Evolutionary conservation across 2,888 invertebrate genomes (phyloP), one percentile per base, ranked within the genome.

Genomic region (Lasioglossum zephyrum): DNA sequence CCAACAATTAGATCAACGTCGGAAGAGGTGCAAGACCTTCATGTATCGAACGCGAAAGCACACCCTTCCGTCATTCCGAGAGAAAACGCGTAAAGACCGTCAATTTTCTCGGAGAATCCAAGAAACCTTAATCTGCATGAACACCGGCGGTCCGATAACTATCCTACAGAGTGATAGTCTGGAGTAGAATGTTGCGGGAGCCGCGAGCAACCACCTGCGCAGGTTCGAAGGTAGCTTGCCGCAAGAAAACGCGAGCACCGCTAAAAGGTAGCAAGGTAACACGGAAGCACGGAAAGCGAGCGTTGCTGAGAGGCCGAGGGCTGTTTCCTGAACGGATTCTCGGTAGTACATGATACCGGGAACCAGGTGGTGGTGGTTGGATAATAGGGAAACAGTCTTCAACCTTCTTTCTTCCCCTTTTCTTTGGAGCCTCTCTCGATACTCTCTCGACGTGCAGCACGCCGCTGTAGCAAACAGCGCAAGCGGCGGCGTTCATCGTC

Each of bases 321-420:
- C 75, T 84, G 84, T 73, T 91, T 91, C 90, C 85, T 90, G 86
- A 80, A 88, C 72, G 63, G 79, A 76, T 80, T 84, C 88, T 74
- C 41, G 83, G 85, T 79, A 85, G 49, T 18, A 31, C 22, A 66
- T n/a, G 47, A 44, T 88, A 90, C 87, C 66, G 77, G 77, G 90
- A 90, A 89, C 77, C 82, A 79, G 82, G 5, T 79, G 84, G 8
- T 76, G 79, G 74, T 82, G 79, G 82, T 81, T 60, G 78, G 84
- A 78, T 87, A 88, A 90, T 90, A 81, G 86, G 80, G 79, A 86
- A 90, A 87, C 81, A 69, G 81, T 16, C 82, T 80, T 84, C 76
- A 57, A 73, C 80, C 60, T 81, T 87, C 77, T 77, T 76, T 78
- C 79, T 81, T 74, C n/a, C 76, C 77, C 70, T 73, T 73, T 80